phyloP scores from a whole-genome alignment of 2,797 vertebrate genomes.

The Ciconia nigra region DNA sequence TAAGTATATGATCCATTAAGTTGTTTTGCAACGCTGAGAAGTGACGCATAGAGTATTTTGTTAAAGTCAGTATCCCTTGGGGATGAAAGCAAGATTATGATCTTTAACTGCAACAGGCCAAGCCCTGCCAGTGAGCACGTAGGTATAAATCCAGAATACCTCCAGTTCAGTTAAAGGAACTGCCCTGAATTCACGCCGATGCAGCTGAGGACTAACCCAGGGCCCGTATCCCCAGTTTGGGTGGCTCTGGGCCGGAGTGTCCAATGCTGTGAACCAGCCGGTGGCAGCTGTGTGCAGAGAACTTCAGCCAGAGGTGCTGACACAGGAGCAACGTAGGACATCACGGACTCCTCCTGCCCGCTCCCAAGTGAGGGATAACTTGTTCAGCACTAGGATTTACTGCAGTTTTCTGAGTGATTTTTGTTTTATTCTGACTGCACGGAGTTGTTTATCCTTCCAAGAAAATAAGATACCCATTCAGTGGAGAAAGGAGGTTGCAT shows the following conservation, averaged over 20 bases:
- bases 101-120: background rate
- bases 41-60: background rate
- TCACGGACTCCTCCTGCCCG: fast-evolving
- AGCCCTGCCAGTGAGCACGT: background rate
- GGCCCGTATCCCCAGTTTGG: background rate
- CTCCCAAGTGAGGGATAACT: background rate
- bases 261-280: background rate
- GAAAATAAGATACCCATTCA: background rate
- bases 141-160: background rate
- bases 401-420: background rate
- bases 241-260: fast-evolving
- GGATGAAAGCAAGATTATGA: background rate
- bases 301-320: background rate
- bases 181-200: fast-evolving
- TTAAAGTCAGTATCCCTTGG: background rate
- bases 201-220: background rate
- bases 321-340: background rate
- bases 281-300: background rate
- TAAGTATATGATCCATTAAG: background rate
- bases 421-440: background rate
- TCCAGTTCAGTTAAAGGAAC: background rate
- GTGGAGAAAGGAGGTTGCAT: background rate
- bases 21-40: background rate
- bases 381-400: background rate
- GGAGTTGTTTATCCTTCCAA: background rate